phyloP scores from a whole-genome alignment of 2,797 vertebrate species.

The Melanotaenia pygmaea region DNA sequence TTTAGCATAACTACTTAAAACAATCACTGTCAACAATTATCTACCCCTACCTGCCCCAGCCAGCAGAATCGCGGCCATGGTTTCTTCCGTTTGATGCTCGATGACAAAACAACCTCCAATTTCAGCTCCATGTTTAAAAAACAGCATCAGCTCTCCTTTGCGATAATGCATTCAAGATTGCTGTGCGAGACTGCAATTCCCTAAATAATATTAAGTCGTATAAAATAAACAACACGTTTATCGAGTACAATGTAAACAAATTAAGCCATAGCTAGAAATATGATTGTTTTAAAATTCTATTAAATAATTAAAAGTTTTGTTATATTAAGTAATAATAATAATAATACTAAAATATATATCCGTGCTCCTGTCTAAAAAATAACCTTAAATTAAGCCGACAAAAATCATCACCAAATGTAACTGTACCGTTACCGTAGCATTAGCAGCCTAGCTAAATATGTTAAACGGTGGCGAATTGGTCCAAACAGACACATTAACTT shows the following conservation, averaged over 20 bases:
- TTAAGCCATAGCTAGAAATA: not conserved
- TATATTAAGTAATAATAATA: not conserved
- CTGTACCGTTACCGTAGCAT: conserved; percentile 36
- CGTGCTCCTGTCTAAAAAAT: not conserved
- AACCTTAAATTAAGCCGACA: not conserved
- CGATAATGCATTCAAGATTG: not conserved
- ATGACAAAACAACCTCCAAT: conserved; percentile 90
- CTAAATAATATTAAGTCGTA: not conserved
- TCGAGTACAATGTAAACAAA: not conserved
- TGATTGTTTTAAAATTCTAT: too few species aligned
- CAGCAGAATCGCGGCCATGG: conserved; percentile 94
- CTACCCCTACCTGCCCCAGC: conserved; percentile 89
- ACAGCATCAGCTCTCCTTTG: conserved; percentile 20
- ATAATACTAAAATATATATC: not conserved
- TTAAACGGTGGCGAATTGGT: not conserved
- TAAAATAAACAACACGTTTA: not conserved
- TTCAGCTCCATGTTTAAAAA: conserved; percentile 87
- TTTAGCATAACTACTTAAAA: not conserved
- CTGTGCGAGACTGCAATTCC: not conserved
- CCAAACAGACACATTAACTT: not conserved
- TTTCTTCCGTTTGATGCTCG: conserved; percentile 91
- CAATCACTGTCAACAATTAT: not conserved
- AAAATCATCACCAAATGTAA: not conserved
- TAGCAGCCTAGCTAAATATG: conserved; percentile 63
- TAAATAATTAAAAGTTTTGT: not conserved